Base-by-base conservation (phyloP, 2,888 invertebrate genomes). In the Erebia ligea region DNA sequence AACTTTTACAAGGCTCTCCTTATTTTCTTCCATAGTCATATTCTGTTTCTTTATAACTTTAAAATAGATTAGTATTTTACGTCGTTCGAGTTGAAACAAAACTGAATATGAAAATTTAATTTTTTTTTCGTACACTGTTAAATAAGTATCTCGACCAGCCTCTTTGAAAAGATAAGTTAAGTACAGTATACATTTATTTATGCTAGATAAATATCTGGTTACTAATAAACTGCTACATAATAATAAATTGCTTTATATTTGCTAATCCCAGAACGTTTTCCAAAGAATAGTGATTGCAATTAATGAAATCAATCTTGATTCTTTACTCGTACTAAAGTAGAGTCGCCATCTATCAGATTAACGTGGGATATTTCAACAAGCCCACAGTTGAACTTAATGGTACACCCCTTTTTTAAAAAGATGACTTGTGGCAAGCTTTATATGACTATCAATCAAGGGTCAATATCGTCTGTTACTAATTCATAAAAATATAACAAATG, bases 241-340 rank as follows among this genome's bases (percentile, higher is more conserved):
- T 67, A 64, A 67, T 71, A 52, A 52, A 64, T 52, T 52, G 50
- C 52, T 52, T 64, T n/a, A 67, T 73, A 71, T 72, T 74, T 72
- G 34, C 34, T 72, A 57, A 72, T 72, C 71, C 70, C 75, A 75
- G 65, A 71, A 66, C 50, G 52, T 66, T 64, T 71, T 54, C 73
- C 56, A 68, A 56, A 68, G 70, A 75, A 68, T 70, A 68, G 75
- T 75, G 75, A 74, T 75, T 73, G 68, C 74, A 76, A 75, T 77
- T 75, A 76, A 78, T 78, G 75, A 77, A 74, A 76, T 75, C 77
- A 72, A 70, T 76, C 75, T 72, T 77, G 76, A 76, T 61, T 75
- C 74, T 72, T 76, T 75, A 76, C 61, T 78, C 76, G 75, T 63
- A 69, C 65, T 13, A 45, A 19, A 52, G 2, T 48, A 62, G 62